These are phyloP conservation scores for Danio jaintianensis DNA, from an alignment of 2,797 vertebrate species.

Conservation along the genomic window DNA sequence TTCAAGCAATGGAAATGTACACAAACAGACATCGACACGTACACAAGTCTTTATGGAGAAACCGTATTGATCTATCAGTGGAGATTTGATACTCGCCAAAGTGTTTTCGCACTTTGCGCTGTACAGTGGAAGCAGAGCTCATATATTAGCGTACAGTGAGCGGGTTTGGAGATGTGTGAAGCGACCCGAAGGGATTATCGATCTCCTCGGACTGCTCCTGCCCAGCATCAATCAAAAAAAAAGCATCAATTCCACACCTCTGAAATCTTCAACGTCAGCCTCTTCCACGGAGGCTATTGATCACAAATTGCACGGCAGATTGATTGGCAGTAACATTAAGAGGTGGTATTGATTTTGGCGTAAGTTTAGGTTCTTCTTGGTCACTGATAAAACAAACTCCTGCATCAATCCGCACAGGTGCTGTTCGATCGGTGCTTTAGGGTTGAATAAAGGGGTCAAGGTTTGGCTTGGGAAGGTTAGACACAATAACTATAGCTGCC, in stretches of 20 bases:
- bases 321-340: constrained; percentile 52
- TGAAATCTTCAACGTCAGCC: constrained; percentile 32
- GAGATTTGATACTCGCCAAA: constrained; percentile 64
- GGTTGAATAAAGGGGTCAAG: constrained; percentile 3
- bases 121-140: constrained; percentile 40
- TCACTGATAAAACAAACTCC: constrained; percentile 45
- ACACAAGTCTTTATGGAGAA: constrained; percentile 41
- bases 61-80: constrained; percentile 52
- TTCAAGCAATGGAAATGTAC: constrained; percentile 28
- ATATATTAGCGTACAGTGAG: constrained; percentile 56
- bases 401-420: background rate
- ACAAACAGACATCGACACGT: constrained; percentile 29
- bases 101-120: constrained; percentile 52
- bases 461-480: background rate
- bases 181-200: constrained; percentile 52
- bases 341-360: constrained; percentile 17
- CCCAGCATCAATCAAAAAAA: constrained; percentile 35
- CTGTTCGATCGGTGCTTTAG: background rate
- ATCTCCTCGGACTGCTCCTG: constrained; percentile 39
- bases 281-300: constrained; percentile 39
- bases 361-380: constrained; percentile 29
- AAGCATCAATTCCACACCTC: constrained; percentile 32
- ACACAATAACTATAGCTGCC: background rate
- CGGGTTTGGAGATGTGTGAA: constrained; percentile 43
- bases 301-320: constrained; percentile 39